Evolutionary conservation across 2,888 invertebrate genomes (phyloP).

Genomic region (Acrobasis consociella): DNA sequence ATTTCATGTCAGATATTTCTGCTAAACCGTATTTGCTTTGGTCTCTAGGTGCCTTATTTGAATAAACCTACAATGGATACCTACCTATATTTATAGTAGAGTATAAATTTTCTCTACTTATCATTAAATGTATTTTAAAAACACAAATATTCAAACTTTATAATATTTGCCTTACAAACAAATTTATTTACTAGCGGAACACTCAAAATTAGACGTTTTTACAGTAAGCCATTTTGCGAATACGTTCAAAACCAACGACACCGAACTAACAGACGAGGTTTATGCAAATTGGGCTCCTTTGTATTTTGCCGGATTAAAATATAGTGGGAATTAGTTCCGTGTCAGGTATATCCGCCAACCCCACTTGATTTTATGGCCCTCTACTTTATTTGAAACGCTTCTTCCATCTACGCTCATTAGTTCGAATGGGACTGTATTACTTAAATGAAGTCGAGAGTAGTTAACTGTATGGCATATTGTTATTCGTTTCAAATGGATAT

Average conservation of each 20-base stretch:
- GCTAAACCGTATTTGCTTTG: too few species aligned
- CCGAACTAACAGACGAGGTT: constrained; percentile 77
- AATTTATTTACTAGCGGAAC: too few species aligned
- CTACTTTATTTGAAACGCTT: constrained; percentile 61
- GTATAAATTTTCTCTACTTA: too few species aligned
- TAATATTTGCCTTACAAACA: too few species aligned
- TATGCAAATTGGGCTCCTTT: constrained; percentile 82
- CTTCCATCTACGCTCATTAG: constrained; percentile 43
- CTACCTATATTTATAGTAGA: too few species aligned
- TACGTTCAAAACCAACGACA: not conserved
- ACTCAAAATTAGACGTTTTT: not conserved
- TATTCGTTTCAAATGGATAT: constrained; percentile 11
- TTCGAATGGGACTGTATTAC: constrained; percentile 40
- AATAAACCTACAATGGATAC: too few species aligned
- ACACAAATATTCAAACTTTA: too few species aligned
- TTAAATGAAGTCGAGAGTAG: constrained; percentile 28
- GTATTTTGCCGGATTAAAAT: constrained; percentile 80
- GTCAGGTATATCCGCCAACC: constrained; percentile 74
- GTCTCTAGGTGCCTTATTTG: too few species aligned
- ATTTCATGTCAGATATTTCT: too few species aligned
- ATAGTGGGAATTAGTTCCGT: constrained; percentile 80
- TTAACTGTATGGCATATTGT: constrained; percentile 19
- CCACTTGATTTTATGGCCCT: constrained; percentile 66
- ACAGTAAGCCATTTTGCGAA: not conserved
- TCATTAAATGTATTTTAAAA: too few species aligned